Evolutionary conservation across 2,888 invertebrate genomes (phyloP).

Genomic region (Phyto melanocephala): DNA sequence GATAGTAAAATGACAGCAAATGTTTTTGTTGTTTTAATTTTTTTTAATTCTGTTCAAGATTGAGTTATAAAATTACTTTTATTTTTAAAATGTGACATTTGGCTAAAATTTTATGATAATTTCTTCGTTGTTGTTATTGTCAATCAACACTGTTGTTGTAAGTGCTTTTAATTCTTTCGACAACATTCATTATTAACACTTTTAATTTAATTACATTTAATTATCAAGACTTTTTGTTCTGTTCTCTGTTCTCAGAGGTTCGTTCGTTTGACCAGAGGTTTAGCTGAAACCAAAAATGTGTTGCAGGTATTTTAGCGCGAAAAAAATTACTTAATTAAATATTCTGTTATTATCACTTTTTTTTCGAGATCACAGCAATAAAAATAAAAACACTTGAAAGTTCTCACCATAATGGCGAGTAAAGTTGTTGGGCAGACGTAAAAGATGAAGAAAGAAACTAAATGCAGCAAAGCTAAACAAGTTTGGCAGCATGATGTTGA

Average conservation of each 20-base stretch:
- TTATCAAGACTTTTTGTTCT: conserved; percentile 12
- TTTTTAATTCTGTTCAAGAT: conserved; percentile 12
- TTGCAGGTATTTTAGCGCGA: conserved; percentile 12
- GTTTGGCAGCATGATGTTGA: conserved; percentile 44
- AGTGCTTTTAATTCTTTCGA: conserved; percentile 19
- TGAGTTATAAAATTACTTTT: conserved; percentile 48
- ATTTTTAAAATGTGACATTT: conserved; percentile 49
- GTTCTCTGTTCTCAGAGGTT: not conserved
- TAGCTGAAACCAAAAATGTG: not conserved
- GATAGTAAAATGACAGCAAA: conserved; percentile 52
- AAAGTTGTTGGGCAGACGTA: conserved; percentile 4
- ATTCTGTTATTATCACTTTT: conserved; percentile 61
- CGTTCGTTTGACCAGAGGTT: not conserved
- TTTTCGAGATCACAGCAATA: not conserved
- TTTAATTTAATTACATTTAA: conserved; percentile 58
- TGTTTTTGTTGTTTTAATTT: not conserved
- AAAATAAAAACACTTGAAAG: conserved; percentile 16
- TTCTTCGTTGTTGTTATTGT: not conserved
- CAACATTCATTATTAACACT: conserved; percentile 58
- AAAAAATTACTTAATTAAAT: conserved; percentile 58
- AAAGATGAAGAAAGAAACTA: not conserved
- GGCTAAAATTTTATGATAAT: conserved; percentile 56
- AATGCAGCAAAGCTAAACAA: conserved; percentile 26
- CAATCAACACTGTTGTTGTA: not conserved
- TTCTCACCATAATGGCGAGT: conserved; percentile 45